Conservation (phyloP, 2,797 vertebrate genomes). For the Darevskia mixta region DNA sequence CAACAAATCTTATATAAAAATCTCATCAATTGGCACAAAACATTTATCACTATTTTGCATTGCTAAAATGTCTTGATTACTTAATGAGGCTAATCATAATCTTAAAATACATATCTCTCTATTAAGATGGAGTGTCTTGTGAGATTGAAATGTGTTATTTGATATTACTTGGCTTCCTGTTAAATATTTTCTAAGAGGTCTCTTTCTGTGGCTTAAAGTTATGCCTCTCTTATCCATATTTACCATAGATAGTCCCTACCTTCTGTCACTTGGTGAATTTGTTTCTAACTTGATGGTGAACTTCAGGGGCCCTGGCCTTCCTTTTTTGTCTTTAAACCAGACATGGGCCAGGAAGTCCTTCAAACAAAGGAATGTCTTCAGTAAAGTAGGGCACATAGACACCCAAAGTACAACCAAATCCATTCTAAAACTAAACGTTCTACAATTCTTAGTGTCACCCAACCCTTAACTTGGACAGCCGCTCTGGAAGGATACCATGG, state of each 20-base stretch:
- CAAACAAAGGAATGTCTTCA: too few species aligned
- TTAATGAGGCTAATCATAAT: constrained; percentile 1
- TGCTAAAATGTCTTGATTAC: not conserved
- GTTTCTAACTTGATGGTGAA: too few species aligned
- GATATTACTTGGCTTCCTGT: not conserved
- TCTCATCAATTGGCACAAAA: not conserved
- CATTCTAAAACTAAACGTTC: too few species aligned
- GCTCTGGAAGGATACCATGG: too few species aligned
- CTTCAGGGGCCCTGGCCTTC: too few species aligned
- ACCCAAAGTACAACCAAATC: too few species aligned
- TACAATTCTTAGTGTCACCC: too few species aligned
- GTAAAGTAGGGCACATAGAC: too few species aligned
- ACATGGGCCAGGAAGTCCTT: too few species aligned
- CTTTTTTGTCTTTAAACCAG: too few species aligned
- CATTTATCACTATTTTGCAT: not conserved
- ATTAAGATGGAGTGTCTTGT: not conserved
- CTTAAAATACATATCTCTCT: not conserved
- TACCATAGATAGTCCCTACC: not conserved
- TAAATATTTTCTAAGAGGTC: not conserved
- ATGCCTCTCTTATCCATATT: not conserved
- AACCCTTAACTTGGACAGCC: too few species aligned
- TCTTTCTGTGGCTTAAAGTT: not conserved
- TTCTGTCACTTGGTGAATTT: not conserved
- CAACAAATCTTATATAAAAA: not conserved
- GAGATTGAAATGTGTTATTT: not conserved